phyloP scores from a whole-genome alignment of 2,797 vertebrate species.

The Rhyacichthys aspro region DNA sequence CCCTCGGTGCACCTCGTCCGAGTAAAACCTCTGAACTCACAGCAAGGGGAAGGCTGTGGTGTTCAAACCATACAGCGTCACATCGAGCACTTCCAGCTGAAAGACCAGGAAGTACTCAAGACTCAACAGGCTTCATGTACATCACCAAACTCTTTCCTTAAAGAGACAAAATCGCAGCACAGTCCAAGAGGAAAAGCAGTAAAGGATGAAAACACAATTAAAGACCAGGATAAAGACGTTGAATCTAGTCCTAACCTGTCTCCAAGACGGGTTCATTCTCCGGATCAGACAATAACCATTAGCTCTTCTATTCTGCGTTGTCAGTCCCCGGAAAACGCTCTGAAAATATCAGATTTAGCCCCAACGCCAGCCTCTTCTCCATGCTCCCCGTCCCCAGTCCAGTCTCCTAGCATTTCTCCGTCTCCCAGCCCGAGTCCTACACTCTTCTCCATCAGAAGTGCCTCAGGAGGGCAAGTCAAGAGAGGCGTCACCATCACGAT shows the following conservation, averaged over 20 bases:
- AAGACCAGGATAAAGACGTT: constrained; percentile 30
- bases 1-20: constrained; percentile 66
- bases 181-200: constrained; percentile 47
- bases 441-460: constrained; percentile 75
- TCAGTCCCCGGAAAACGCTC: constrained; percentile 58
- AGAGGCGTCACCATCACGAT: constrained; percentile 90
- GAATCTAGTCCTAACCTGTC: constrained; percentile 35
- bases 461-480: constrained; percentile 76
- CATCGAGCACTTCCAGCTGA: constrained; percentile 77
- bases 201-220: constrained; percentile 35
- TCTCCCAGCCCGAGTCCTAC: constrained; percentile 52
- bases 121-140: constrained; percentile 18
- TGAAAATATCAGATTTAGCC: constrained; percentile 42
- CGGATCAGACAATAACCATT: constrained; percentile 52
- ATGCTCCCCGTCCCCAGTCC: constrained; percentile 47
- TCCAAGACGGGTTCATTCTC: constrained; percentile 48
- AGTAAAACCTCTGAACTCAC: constrained; percentile 60
- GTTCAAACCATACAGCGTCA: constrained; percentile 76
- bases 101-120: constrained; percentile 68
- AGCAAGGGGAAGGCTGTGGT: constrained; percentile 51
- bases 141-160: constrained; percentile 28
- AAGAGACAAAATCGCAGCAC: constrained; percentile 40
- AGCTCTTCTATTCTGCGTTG: constrained; percentile 37
- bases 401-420: constrained; percentile 61
- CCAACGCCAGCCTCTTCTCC: constrained; percentile 65